Conservation (phyloP, 2,113 vertebrate genomes). For the Gorsachius goisagi region DNA sequence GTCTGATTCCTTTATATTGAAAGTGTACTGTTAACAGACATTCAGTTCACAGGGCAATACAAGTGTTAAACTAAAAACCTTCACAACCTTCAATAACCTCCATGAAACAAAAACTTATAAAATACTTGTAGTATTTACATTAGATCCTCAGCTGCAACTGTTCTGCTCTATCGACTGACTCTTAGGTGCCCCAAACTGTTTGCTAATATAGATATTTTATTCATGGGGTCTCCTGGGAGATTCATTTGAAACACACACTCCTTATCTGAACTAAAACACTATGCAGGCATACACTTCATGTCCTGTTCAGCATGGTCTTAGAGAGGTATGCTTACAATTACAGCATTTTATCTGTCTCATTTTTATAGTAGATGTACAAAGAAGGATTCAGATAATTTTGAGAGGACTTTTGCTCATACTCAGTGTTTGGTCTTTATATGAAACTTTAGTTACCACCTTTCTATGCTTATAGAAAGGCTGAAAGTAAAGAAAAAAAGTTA, state of each 20-base stretch:
- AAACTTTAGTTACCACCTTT: background rate
- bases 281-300: background rate
- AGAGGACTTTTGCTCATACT: background rate
- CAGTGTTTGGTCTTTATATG: background rate
- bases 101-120: background rate
- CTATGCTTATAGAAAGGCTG: background rate
- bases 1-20: background rate
- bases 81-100: background rate
- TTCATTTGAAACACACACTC: background rate
- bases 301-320: background rate
- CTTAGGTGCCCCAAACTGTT: background rate
- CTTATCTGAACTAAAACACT: background rate
- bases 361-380: background rate
- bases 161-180: background rate
- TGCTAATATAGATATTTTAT: background rate
- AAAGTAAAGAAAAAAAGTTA: background rate
- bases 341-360: background rate
- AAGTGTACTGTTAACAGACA: background rate
- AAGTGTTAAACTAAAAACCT: background rate
- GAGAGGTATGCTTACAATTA: background rate
- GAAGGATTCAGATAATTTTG: background rate
- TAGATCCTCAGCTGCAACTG: background rate
- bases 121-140: background rate
- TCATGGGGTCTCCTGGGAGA: background rate
- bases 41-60: background rate